Percentiles rank a stretch among this genome's conserved stretches.
Conservation (phyloP, 2,888 invertebrate genomes). For the Pandemis heparana region DNA sequence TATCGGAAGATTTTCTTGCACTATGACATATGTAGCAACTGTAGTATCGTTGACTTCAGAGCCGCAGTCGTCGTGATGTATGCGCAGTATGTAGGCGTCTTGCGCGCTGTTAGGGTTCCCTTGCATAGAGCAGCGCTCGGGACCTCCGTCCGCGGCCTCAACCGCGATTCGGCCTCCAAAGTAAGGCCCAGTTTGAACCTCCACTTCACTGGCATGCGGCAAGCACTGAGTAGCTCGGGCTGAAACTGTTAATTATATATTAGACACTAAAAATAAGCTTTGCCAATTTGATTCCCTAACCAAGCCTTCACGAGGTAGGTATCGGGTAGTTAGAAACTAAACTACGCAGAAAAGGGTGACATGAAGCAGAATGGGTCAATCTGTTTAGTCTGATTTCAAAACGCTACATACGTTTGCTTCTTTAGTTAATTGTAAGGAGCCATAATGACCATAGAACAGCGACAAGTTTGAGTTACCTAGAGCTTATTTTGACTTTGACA, state of each 20-base stretch:
- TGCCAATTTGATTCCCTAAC: no score
- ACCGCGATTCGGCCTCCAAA: constrained; percentile 92
- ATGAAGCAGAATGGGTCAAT: no score
- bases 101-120: constrained; percentile 90
- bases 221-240: constrained; percentile 92
- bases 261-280: not conserved
- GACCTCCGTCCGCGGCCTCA: constrained; percentile 89
- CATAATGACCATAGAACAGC: no score
- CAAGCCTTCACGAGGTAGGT: no score
- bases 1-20: constrained; percentile 93
- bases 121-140: constrained; percentile 89
- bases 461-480: no score
- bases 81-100: constrained; percentile 90
- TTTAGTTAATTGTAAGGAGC: no score
- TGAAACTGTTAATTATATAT: constrained; percentile 85
- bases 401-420: no score
- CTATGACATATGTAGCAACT: constrained; percentile 93
- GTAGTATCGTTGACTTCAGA: constrained; percentile 91
- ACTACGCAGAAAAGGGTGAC: not conserved
- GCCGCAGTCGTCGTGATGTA: constrained; percentile 91
- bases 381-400: no score
- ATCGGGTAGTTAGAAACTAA: not conserved
- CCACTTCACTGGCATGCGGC: constrained; percentile 92
- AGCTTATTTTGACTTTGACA: no score
- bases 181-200: constrained; percentile 92